Conservation (phyloP, 2,888 invertebrate genomes). For the Folsomia candida region DNA sequence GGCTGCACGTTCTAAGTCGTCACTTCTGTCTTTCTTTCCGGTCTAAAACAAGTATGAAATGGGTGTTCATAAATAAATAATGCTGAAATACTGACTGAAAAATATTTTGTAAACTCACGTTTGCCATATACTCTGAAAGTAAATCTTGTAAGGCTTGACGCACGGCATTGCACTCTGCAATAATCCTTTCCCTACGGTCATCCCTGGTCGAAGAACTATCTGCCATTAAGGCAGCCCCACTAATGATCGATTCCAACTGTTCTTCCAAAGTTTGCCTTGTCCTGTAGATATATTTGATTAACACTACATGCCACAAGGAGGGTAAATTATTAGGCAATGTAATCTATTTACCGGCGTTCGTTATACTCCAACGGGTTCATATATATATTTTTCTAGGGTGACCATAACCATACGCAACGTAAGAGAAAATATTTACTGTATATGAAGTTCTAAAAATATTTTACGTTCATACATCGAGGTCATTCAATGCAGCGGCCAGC, state of each 20-base stretch:
- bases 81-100: not conserved
- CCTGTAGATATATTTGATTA: too few species aligned
- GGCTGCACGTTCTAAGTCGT: conserved; percentile 86
- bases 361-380: conserved; percentile 94
- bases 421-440: not conserved
- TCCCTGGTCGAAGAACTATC: conserved; percentile 95
- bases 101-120: conserved; percentile 64
- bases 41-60: conserved; percentile 68
- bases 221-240: conserved; percentile 95
- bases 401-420: too few species aligned
- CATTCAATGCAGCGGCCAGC: conserved; percentile 89
- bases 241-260: conserved; percentile 92
- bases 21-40: conserved; percentile 82
- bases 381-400: conserved; percentile 78
- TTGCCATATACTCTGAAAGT: conserved; percentile 94
- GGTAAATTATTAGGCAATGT: too few species aligned
- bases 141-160: conserved; percentile 88
- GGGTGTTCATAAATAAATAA: not conserved
- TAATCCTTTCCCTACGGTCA: conserved; percentile 91
- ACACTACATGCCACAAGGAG: too few species aligned
- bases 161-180: conserved; percentile 96
- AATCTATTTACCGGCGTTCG: too few species aligned
- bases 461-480: conserved; percentile 77
- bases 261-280: conserved; percentile 91
- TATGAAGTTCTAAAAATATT: conserved; percentile 16